phyloP scores from a whole-genome alignment of 1,140 invertebrate genomes.

The Heliconius congener region DNA sequence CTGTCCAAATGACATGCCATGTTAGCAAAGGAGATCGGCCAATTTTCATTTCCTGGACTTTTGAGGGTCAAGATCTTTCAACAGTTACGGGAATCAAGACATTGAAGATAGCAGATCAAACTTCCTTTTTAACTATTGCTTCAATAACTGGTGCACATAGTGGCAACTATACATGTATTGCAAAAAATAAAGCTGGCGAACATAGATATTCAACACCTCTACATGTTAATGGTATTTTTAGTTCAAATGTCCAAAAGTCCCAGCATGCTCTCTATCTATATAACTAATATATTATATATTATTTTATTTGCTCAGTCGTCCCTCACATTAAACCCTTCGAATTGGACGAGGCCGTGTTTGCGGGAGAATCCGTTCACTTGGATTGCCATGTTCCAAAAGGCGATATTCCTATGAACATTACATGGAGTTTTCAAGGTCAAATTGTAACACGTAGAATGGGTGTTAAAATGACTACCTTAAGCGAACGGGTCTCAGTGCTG shows the following conservation, averaged over 20 bases:
- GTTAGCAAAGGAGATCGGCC: constrained; percentile 88
- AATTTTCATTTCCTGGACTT: constrained; percentile 86
- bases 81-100: constrained; percentile 80
- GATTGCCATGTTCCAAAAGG: constrained; percentile 84
- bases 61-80: constrained; percentile 83
- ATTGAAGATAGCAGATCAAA: constrained; percentile 84
- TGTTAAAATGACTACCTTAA: constrained; percentile 78
- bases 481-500: constrained; percentile 81
- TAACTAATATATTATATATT: constrained; percentile 59
- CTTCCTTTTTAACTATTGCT: constrained; percentile 85
- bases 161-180: constrained; percentile 86
- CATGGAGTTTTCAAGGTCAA: constrained; percentile 77
- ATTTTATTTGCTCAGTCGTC: constrained; percentile 81
- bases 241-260: constrained; percentile 46
- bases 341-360: constrained; percentile 85
- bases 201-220: constrained; percentile 82
- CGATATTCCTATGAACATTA: constrained; percentile 79
- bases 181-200: constrained; percentile 85
- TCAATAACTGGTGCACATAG: constrained; percentile 83
- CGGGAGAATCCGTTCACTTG: constrained; percentile 83
- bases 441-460: constrained; percentile 63
- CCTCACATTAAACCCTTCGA: constrained; percentile 87
- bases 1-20: constrained; percentile 88
- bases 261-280: constrained; percentile 61
- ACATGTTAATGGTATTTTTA: constrained; percentile 84